These are phyloP conservation scores for Drosophila flavopinicola DNA, from an alignment of 2,888 invertebrate genomes.

Conservation along the genomic window DNA sequence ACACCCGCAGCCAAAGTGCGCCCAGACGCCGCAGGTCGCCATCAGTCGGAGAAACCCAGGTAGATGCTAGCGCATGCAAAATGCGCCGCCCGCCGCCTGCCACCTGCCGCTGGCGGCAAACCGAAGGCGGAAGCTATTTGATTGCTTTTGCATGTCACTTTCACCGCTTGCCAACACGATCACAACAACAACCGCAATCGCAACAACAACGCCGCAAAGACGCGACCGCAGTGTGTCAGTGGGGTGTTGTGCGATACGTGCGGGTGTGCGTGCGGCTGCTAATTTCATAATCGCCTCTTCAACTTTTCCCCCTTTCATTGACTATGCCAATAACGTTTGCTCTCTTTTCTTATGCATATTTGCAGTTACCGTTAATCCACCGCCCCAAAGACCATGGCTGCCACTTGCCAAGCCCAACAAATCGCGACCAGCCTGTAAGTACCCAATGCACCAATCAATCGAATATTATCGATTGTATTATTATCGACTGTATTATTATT, in stretches of 20 bases:
- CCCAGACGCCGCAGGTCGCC: constrained; percentile 34
- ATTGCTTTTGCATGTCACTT: constrained; percentile 84
- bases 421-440: constrained; percentile 95
- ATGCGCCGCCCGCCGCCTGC: constrained; percentile 7
- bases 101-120: constrained; percentile 33
- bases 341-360: constrained; percentile 82
- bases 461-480: too few relatives aligned
- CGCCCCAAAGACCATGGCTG: constrained; percentile 98
- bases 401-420: constrained; percentile 95
- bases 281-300: constrained; percentile 60
- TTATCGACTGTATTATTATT: too few relatives aligned
- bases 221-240: constrained; percentile 42
- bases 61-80: constrained; percentile 15
- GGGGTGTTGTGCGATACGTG: constrained; percentile 2
- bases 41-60: constrained; percentile 58
- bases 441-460: constrained; percentile 15
- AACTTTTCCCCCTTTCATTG: constrained; percentile 24
- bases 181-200: constrained; percentile 8
- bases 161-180: constrained; percentile 73
- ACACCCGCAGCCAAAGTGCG: constrained; percentile 45
- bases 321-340: constrained; percentile 31
- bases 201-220: constrained; percentile 5
- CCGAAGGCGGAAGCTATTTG: constrained; percentile 71
- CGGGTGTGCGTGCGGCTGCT: constrained; percentile 33
- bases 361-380: constrained; percentile 94